Evolutionary conservation across 2,888 invertebrate genomes (phyloP), one percentile per base, ranked within the genome.

Genomic region (Stratiomys singularior): DNA sequence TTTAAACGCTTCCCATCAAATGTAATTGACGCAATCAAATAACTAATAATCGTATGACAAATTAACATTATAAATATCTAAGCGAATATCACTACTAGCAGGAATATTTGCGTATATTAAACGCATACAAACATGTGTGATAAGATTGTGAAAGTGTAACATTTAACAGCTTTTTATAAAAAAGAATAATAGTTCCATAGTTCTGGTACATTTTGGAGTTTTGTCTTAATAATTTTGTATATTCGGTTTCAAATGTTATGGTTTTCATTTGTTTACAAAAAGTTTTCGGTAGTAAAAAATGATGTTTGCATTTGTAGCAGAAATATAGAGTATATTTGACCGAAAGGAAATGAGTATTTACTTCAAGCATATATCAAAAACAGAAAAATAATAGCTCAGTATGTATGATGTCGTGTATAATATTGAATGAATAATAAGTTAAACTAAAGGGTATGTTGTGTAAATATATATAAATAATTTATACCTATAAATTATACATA

Each of bases 381-480:
- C 37, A 37, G 37, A 37, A 37, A 9, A 37, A 37, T 37, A 37
- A 37, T 37, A 5, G 37, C 9, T 37, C 9, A 9, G 37, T 37
- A 3, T 37, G 37, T n/a, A 37, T 37, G 37, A 5, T 37, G 37
- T 5, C 37, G 9, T 37, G 9, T 37, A 37, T 37, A 9, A 37
- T 25, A 60, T 23, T 21, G 18, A 60, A 13, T 60, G 25, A 25
- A 23, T 46, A 69, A 69, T 69, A 69, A 46, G 46, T 69, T 69
- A 69, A 69, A 25, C 47, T 47, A 69, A 2, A 15, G 21, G 4
- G 13, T 46, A 67, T 27, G 23, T 69, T 69, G 69, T 69, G 23
- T 69, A 69, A 69, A 69, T 25, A 46, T 46, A 46, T 69, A 69
- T 69, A 69, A 69, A 69, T 69, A 69, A 69, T 46, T 30, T 46